Evolutionary conservation across 2,113 vertebrate genomes (phyloP).

Genomic region (Cyanoramphus novaezelandiae): DNA sequence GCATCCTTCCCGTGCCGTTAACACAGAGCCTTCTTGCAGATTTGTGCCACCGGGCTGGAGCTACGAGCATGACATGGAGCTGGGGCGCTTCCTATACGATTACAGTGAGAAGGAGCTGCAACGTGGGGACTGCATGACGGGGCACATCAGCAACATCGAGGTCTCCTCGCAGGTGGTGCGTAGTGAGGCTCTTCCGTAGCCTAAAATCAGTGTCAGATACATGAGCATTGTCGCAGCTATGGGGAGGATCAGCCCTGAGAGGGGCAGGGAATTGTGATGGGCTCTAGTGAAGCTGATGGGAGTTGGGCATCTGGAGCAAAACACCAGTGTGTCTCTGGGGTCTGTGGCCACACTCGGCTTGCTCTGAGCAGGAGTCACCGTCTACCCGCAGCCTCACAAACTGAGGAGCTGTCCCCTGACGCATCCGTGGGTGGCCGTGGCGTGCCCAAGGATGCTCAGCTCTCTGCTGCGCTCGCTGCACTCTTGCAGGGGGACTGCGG

Average conservation of each 20-base stretch:
- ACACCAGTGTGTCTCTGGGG: not conserved
- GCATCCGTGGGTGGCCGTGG: not conserved
- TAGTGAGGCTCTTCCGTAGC: not conserved
- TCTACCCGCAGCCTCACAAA: not conserved
- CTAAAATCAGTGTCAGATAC: not conserved
- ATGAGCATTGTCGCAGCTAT: fast-evolving
- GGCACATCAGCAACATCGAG: conserved; percentile 88
- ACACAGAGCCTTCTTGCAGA: conserved; percentile 58
- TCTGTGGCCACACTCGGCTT: not conserved
- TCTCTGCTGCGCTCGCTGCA: not conserved
- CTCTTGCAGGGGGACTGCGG: conserved; percentile 83
- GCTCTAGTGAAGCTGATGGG: not conserved
- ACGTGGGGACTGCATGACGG: conserved; percentile 83
- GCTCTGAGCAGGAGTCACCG: not conserved
- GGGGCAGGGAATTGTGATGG: not conserved
- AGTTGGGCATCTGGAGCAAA: not conserved
- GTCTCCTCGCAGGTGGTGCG: conserved; percentile 87
- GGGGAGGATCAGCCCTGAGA: fast-evolving
- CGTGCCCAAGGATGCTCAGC: not conserved
- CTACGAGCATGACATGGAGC: conserved; percentile 90
- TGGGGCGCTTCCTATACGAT: conserved; percentile 91
- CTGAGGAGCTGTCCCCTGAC: not conserved
- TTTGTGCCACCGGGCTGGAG: conserved; percentile 89
- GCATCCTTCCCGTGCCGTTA: fast-evolving
- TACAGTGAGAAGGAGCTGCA: conserved; percentile 86